These are phyloP conservation scores for Pleuronectes platessa DNA, from an alignment of 2,113 vertebrate species.

Conservation along the genomic window DNA sequence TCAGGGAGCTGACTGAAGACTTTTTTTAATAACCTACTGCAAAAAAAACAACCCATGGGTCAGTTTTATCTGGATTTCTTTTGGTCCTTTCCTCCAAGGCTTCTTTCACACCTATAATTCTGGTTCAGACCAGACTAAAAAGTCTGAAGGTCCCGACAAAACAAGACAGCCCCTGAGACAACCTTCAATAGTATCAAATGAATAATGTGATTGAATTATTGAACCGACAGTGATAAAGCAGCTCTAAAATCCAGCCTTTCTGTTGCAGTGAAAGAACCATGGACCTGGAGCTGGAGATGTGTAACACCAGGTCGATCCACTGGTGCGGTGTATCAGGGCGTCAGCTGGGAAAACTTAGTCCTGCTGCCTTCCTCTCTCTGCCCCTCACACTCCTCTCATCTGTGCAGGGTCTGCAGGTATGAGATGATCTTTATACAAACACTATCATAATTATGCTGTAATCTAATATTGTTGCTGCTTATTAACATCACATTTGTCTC, in stretches of 20 bases:
- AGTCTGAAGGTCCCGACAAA: too few relatives aligned
- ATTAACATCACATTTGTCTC: background rate
- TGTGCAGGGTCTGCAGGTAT: conserved; percentile 95
- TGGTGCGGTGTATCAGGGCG: conserved; percentile 97
- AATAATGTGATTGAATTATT: background rate
- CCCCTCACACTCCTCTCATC: conserved; percentile 92
- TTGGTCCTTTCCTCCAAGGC: too few relatives aligned
- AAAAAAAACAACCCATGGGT: too few relatives aligned
- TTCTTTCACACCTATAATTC: too few relatives aligned
- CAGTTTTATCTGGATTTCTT: too few relatives aligned
- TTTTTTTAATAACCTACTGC: too few relatives aligned
- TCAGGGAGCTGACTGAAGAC: too few relatives aligned
- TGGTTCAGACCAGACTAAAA: too few relatives aligned
- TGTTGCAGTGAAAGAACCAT: conserved; percentile 94
- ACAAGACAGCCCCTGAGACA: background rate
- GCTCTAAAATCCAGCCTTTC: background rate
- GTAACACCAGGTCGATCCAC: conserved; percentile 93
- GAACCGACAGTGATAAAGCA: background rate
- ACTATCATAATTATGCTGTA: too few relatives aligned
- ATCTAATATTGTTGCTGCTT: background rate
- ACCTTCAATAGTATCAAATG: background rate
- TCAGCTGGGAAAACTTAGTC: conserved; percentile 93
- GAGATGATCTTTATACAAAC: background rate
- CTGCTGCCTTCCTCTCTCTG: conserved; percentile 90
- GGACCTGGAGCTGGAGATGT: conserved; percentile 98